phyloP scores from a whole-genome alignment of 2,888 invertebrate genomes.

The Campoplex capitator region DNA sequence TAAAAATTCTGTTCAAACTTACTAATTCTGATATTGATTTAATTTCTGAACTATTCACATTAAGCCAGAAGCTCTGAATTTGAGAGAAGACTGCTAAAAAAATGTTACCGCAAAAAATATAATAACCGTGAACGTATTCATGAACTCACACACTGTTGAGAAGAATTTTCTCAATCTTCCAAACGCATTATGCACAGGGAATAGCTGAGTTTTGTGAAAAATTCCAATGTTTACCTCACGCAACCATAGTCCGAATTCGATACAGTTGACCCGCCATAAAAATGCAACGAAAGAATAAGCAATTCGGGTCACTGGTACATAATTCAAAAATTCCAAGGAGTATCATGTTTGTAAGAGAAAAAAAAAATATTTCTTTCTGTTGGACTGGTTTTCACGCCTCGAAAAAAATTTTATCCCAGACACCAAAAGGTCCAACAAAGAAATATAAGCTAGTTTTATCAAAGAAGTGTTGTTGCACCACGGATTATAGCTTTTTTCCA shows the following conservation, averaged over 20 bases:
- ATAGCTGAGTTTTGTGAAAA: neutral
- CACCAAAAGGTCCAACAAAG: conserved; percentile 21
- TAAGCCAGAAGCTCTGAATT: neutral
- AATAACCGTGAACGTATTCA: neutral
- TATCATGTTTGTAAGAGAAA: conserved; percentile 13
- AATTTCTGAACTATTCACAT: too few relatives aligned
- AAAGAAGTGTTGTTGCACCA: conserved; percentile 30
- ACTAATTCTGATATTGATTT: neutral
- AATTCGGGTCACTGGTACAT: conserved; percentile 37
- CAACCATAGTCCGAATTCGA: conserved; percentile 43
- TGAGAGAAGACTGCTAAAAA: neutral
- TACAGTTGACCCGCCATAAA: conserved; percentile 48
- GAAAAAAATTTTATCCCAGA: conserved; percentile 39
- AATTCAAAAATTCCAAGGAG: conserved; percentile 15
- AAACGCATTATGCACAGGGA: neutral
- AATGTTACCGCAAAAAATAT: neutral
- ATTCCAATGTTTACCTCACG: conserved; percentile 42
- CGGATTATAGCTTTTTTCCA: conserved; percentile 42
- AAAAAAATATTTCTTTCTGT: conserved; percentile 21
- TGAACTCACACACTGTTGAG: neutral
- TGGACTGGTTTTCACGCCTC: conserved; percentile 31
- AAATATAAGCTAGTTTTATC: conserved; percentile 28
- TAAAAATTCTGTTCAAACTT: neutral
- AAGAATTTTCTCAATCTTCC: neutral
- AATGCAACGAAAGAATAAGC: conserved; percentile 22